These are phyloP conservation scores for Taeniopygia guttata DNA, from an alignment of 2,797 vertebrate species.

Conservation along the genomic window DNA sequence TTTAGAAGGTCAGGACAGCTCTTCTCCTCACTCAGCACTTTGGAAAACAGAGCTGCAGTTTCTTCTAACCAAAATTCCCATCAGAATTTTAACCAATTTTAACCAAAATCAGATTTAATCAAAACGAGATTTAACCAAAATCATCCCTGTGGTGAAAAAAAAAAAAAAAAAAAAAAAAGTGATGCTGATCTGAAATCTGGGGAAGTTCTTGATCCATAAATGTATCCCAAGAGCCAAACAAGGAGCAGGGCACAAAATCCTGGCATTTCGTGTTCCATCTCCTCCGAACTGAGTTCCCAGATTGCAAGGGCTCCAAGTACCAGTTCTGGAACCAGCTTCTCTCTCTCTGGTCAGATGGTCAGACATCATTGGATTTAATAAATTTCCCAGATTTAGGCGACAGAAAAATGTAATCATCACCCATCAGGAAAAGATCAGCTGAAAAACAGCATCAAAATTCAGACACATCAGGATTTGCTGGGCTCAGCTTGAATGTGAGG, in stretches of 20 bases:
- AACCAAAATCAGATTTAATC: no score
- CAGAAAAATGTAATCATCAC: background rate
- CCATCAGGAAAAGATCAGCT: background rate
- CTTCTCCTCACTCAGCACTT: background rate
- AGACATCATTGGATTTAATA: background rate
- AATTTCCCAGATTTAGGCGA: background rate
- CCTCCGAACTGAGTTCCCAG: background rate
- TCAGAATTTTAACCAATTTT: no score
- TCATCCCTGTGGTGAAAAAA: no score
- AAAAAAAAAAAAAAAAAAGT: no score
- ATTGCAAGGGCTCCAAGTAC: background rate
- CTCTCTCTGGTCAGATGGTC: background rate
- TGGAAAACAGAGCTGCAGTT: background rate
- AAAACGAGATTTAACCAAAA: no score
- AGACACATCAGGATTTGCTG: background rate
- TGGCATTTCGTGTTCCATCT: background rate
- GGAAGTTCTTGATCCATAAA: background rate
- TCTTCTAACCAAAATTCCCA: background rate
- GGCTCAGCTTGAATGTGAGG: background rate
- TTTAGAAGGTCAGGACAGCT: background rate
- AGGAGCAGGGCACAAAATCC: background rate
- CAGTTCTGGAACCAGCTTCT: background rate
- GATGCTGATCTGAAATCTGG: background rate
- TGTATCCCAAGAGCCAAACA: background rate
- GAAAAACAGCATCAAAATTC: background rate